Conservation (phyloP, 1,140 invertebrate species). For the Drosophila littoralis region DNA sequence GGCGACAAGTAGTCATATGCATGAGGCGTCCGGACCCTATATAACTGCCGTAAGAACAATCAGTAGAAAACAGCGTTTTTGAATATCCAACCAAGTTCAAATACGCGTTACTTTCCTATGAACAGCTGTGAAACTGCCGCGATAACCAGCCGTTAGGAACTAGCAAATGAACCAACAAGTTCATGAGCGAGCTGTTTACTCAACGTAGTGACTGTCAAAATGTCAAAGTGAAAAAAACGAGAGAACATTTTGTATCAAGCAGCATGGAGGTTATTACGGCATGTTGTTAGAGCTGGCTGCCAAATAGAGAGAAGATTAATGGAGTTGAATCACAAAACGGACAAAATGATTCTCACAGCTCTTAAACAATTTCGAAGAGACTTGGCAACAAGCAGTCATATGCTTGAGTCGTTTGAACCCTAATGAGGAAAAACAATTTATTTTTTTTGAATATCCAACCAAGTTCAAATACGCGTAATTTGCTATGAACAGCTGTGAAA, state of each 20-base stretch:
- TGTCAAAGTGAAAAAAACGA: slow-evolving; percentile 46
- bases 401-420: too few relatives aligned
- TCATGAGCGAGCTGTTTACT: slow-evolving; percentile 20
- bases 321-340: slow-evolving; percentile 50
- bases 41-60: too few relatives aligned
- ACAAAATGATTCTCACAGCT: slow-evolving; percentile 81
- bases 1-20: too few relatives aligned
- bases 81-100: not conserved
- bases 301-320: slow-evolving; percentile 39
- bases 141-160: not conserved
- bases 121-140: not conserved
- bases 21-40: too few relatives aligned
- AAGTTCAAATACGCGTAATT: not conserved
- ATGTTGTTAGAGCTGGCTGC: slow-evolving; percentile 68
- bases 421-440: too few relatives aligned
- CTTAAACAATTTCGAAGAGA: too few relatives aligned
- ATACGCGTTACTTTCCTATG: not conserved
- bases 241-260: slow-evolving; percentile 50
- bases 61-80: not conserved
- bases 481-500: not conserved
- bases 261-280: slow-evolving; percentile 80
- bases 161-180: slow-evolving; percentile 2
- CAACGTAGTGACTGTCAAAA: slow-evolving; percentile 31
- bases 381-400: too few relatives aligned
- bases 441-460: too few relatives aligned